Conservation (phyloP, 2,113 vertebrate species). For the Prinia subflava region DNA sequence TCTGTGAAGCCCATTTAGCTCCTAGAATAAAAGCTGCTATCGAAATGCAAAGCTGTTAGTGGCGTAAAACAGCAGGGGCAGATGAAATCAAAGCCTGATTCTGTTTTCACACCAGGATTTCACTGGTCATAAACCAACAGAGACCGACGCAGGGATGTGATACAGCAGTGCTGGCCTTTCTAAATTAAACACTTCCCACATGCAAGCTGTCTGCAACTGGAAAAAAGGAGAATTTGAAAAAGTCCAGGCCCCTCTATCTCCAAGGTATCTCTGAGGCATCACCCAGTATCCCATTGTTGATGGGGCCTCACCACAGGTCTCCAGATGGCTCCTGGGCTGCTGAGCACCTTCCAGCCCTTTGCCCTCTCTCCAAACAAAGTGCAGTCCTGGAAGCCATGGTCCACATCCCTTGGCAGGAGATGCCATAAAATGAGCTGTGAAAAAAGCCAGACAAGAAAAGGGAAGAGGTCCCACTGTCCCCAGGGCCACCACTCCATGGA, state of each 20-base stretch:
- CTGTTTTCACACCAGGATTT: constrained; percentile 43
- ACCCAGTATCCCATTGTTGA: fast-evolving
- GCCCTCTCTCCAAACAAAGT: not conserved
- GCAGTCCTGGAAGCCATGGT: not conserved
- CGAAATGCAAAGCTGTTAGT: constrained; percentile 28
- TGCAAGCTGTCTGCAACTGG: not conserved
- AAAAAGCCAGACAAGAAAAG: not conserved
- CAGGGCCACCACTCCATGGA: not conserved
- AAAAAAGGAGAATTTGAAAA: not conserved
- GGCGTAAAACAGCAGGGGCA: constrained; percentile 29
- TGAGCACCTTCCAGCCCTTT: not conserved
- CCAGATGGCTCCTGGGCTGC: not conserved
- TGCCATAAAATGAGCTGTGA: not conserved
- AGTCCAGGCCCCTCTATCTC: not conserved
- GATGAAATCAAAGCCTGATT: constrained; percentile 35
- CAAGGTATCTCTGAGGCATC: not conserved
- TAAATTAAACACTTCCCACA: constrained; percentile 7
- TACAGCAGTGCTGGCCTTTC: not conserved
- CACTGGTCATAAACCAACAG: constrained; percentile 35
- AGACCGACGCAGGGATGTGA: not conserved
- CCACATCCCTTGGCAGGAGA: not conserved
- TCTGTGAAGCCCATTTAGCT: constrained; percentile 55
- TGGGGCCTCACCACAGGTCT: not conserved
- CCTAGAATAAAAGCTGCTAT: constrained; percentile 37
- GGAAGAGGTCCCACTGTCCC: not conserved